Evolutionary conservation across 2,113 vertebrate species (phyloP).

Genomic region (Petaurus breviceps): DNA sequence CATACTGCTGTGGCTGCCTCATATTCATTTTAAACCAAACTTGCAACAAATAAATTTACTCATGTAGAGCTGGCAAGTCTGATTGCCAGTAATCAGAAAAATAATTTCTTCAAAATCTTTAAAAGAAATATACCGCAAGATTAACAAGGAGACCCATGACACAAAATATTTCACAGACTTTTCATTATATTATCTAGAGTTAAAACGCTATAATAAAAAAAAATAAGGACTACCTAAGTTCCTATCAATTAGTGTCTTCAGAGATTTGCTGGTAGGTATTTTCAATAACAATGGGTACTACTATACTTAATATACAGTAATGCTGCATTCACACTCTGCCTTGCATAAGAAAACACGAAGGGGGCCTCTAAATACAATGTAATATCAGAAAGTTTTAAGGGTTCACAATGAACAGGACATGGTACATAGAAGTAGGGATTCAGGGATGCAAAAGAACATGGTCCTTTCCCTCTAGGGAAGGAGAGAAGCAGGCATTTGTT

Average conservation of each 20-base stretch:
- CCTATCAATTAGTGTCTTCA: not conserved
- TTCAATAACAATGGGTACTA: not conserved
- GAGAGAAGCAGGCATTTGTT: not conserved
- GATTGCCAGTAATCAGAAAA: conserved; percentile 28
- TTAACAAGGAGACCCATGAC: not conserved
- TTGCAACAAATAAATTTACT: conserved; percentile 18
- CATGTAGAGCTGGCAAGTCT: not conserved
- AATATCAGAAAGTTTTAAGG: not conserved
- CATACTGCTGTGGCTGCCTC: not conserved
- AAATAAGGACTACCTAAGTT: not conserved
- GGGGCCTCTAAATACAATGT: not conserved
- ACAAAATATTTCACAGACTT: conserved; percentile 28
- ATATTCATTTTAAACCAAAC: conserved; percentile 30
- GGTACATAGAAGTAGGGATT: not conserved
- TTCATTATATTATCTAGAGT: not conserved
- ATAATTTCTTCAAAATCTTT: not conserved
- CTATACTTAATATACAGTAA: not conserved
- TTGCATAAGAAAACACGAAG: not conserved
- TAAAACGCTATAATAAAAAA: not conserved
- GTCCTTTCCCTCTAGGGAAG: not conserved
- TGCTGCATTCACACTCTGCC: not conserved
- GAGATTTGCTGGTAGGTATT: not conserved
- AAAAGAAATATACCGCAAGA: not conserved
- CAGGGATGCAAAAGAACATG: not conserved
- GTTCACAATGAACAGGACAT: not conserved